A percentile compares a stretch with the other conserved stretches of the same genome.
These are phyloP conservation scores for Pteromalus puparum DNA, from an alignment of 1,140 invertebrate genomes.

Conservation along the genomic window DNA sequence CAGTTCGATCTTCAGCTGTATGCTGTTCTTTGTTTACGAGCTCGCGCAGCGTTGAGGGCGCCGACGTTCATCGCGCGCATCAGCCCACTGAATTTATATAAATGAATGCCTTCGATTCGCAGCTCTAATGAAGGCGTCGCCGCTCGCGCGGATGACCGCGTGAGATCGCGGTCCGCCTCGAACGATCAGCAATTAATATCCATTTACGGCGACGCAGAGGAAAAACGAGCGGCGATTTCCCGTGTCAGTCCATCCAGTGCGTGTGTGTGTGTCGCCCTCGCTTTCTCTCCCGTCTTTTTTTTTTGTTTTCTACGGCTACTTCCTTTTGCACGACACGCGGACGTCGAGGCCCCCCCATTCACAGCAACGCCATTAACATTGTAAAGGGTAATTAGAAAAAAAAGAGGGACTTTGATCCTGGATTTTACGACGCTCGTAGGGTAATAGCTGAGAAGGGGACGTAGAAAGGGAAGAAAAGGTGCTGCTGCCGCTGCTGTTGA, in stretches of 20 bases:
- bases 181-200: conserved; percentile 47
- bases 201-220: conserved; percentile 12
- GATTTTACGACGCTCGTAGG: conserved; percentile 34
- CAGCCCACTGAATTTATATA: conserved; percentile 22
- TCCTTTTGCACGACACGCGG: background rate
- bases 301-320: background rate
- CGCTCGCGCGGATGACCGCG: background rate
- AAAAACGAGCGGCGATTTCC: conserved; percentile 29
- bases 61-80: no score
- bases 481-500: background rate
- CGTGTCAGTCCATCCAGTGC: background rate
- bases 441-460: background rate
- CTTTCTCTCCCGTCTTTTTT: background rate
- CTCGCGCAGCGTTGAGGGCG: background rate
- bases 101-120: conserved; percentile 1
- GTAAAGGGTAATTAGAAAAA: conserved; percentile 37
- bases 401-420: conserved; percentile 25
- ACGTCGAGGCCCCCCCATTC: background rate
- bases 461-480: background rate
- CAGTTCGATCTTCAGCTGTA: background rate
- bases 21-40: conserved; percentile 45
- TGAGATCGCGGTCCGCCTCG: background rate
- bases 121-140: conserved; percentile 32
- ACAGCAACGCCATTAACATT: conserved; percentile 38
- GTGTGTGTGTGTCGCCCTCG: background rate